These are phyloP conservation scores for Alligator sinensis DNA, from an alignment of 2,113 vertebrate species.

Conservation along the genomic window DNA sequence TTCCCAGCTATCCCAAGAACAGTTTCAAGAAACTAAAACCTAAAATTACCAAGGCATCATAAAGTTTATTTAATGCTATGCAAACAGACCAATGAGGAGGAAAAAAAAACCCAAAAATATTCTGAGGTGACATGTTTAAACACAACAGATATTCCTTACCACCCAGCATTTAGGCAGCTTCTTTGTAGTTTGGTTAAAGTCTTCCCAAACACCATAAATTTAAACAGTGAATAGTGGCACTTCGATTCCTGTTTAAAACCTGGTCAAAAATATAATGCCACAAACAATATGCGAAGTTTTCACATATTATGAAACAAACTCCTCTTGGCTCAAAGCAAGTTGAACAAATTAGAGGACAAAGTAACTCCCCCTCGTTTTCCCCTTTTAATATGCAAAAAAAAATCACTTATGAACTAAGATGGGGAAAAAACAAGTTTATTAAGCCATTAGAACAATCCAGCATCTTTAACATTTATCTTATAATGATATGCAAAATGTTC, in stretches of 20 bases:
- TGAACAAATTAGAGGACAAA: constrained; percentile 55
- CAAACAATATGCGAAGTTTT: constrained; percentile 51
- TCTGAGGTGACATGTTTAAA: constrained; percentile 58
- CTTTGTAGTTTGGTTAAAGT: constrained; percentile 59
- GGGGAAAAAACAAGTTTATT: constrained; percentile 32
- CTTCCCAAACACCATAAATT: constrained; percentile 70
- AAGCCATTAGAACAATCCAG: constrained; percentile 45
- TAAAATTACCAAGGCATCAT: constrained; percentile 58
- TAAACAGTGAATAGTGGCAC: constrained; percentile 62
- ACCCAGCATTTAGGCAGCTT: constrained; percentile 70
- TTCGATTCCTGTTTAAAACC: constrained; percentile 58
- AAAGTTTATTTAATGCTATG: background rate
- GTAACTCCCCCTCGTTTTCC: constrained; percentile 34
- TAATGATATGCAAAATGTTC: constrained; percentile 55
- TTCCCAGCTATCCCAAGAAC: constrained; percentile 13
- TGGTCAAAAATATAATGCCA: constrained; percentile 54
- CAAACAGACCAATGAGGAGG: background rate
- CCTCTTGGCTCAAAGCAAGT: constrained; percentile 49
- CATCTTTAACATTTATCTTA: background rate
- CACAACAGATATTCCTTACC: constrained; percentile 68
- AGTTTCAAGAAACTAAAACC: constrained; percentile 58
- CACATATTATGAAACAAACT: constrained; percentile 43
- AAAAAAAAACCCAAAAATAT: background rate
- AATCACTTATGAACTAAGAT: background rate
- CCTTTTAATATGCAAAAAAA: background rate